A percentile compares a stretch with the other conserved stretches of the same genome.
Conservation (phyloP, 2,888 invertebrate genomes). For the Agrotis ipsilon region DNA sequence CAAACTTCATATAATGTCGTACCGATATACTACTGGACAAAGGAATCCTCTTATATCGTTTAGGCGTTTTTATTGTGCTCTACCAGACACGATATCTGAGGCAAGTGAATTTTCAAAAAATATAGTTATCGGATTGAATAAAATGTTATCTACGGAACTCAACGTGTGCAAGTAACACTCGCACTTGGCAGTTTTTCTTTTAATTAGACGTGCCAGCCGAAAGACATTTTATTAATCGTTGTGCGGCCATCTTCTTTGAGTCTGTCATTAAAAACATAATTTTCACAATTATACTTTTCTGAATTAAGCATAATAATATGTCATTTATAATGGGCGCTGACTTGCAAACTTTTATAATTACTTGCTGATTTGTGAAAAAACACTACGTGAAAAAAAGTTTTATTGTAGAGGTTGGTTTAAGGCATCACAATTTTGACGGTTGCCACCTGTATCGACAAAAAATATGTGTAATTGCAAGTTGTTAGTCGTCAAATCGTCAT, state of each 20-base stretch:
- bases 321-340: slow-evolving; percentile 33
- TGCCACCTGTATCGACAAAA: too few relatives aligned
- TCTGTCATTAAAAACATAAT: slow-evolving; percentile 60
- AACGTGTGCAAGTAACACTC: neutral
- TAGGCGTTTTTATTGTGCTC: too few relatives aligned
- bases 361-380: slow-evolving; percentile 21
- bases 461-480: too few relatives aligned
- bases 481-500: neutral
- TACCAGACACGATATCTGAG: too few relatives aligned
- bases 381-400: neutral
- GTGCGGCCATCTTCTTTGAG: slow-evolving; percentile 48
- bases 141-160: neutral
- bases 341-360: slow-evolving; percentile 31
- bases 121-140: too few relatives aligned
- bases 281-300: slow-evolving; percentile 56
- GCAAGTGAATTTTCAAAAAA: too few relatives aligned
- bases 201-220: slow-evolving; percentile 52
- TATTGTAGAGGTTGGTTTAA: too few relatives aligned
- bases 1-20: too few relatives aligned
- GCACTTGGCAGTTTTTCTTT: slow-evolving; percentile 19
- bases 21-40: too few relatives aligned
- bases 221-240: slow-evolving; percentile 57
- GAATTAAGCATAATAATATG: slow-evolving; percentile 12
- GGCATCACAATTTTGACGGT: too few relatives aligned
- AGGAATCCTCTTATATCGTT: too few relatives aligned